These are phyloP conservation scores for Acanthurus tractus DNA, from an alignment of 2,797 vertebrate genomes.

Conservation along the genomic window DNA sequence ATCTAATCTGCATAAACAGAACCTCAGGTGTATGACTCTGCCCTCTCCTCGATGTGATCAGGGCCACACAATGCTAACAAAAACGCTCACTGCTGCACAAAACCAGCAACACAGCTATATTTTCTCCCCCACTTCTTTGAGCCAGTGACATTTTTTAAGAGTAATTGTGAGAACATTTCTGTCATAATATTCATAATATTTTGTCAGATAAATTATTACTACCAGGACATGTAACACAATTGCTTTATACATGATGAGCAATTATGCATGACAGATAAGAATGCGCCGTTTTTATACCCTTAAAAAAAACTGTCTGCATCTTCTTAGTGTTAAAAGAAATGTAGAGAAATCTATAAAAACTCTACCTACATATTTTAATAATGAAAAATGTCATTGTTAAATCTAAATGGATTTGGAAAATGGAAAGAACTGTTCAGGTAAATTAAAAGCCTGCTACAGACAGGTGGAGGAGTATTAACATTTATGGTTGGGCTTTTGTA, in stretches of 20 bases:
- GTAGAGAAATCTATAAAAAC: too few relatives aligned
- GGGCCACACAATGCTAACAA: background rate
- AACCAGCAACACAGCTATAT: background rate
- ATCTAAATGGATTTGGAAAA: too few relatives aligned
- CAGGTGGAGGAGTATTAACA: too few relatives aligned
- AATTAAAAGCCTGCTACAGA: too few relatives aligned
- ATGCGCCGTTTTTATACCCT: too few relatives aligned
- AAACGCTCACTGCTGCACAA: background rate
- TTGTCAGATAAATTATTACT: background rate
- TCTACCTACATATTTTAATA: too few relatives aligned
- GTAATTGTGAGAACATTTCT: background rate
- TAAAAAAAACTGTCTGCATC: too few relatives aligned
- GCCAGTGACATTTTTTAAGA: background rate
- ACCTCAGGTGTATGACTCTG: conserved; percentile 18
- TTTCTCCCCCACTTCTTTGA: background rate
- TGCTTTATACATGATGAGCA: background rate
- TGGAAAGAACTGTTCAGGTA: too few relatives aligned
- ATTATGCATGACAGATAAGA: background rate
- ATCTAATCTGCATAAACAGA: conserved; percentile 35
- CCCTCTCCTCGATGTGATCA: background rate
- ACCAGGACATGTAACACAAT: background rate
- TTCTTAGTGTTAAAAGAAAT: too few relatives aligned
- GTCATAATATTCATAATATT: background rate
- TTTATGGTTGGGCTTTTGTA: too few relatives aligned
- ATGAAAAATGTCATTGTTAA: too few relatives aligned